Base-by-base conservation (phyloP, 2,113 vertebrate species). In the Platichthys stellatus region DNA sequence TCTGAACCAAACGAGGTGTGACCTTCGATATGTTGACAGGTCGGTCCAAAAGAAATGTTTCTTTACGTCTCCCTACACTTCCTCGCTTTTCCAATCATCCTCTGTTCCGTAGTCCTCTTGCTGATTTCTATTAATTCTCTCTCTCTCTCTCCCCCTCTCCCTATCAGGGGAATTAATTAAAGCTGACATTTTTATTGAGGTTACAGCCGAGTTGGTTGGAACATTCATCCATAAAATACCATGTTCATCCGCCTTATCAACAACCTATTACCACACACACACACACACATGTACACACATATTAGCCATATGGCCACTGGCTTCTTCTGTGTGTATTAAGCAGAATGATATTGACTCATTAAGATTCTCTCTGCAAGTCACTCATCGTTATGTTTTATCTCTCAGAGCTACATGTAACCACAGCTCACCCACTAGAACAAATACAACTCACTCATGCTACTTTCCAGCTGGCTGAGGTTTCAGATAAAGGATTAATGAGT, bases 81-180 rank as follows among this genome's bases (percentile, higher is more conserved):
- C 31, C 31, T 35, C 31, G 31, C 38, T 40, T 10, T 40, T 40
- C 38, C 10, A 24, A 1, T 24, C 38, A 40, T 40, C 13, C 15
- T 47, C 13, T 47, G 45, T 47, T 47, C 13, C 14, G 15, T 47
- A 17, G 4, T 47, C 45, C 14, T 17, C 14, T 47, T 47, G 14
- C 45, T 47, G 45, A 17, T 47, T 15, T 17, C 13, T 17, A 5
- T 17, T 17, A 15, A 47, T 14, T 28, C 24, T 28, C 43, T 31
- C 4, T 31, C 28, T 28, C 4, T 31, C 28, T 31, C 4, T 31
- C 17, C 13, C 35, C 0, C 24, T 28, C 43, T 13, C 53, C 3
- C 28, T 12, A n/a, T 21, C 58, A 49, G 74, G 74, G 23, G 60
- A 69, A 54, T 79, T 87, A 76, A 80, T 74, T 80, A 79, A 59